These are phyloP conservation scores for Malthinus seriepunctatus DNA, from an alignment of 2,888 invertebrate genomes.

Conservation along the genomic window DNA sequence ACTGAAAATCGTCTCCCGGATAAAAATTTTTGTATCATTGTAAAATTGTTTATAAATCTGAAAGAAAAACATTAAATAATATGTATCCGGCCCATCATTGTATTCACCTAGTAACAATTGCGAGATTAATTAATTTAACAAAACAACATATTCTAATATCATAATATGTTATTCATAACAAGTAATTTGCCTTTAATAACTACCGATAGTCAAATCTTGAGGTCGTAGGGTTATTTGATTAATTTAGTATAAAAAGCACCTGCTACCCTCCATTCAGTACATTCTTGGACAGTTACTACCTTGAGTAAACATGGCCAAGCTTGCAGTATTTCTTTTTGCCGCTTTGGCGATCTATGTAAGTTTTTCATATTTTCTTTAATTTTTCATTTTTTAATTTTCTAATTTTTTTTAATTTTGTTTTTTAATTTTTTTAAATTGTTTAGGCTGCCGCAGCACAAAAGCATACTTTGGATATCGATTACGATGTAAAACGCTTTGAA, in stretches of 20 bases:
- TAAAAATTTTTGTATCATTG: too few species aligned
- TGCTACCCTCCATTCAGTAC: background rate
- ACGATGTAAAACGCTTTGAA: conserved; percentile 2
- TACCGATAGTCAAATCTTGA: background rate
- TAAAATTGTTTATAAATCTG: too few species aligned
- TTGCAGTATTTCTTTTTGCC: conserved; percentile 1
- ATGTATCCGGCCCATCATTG: too few species aligned
- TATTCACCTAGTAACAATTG: conserved; percentile 1
- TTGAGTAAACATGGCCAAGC: conserved; percentile 4
- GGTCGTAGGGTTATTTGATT: conserved; percentile 3
- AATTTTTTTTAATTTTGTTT: background rate
- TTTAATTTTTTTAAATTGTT: background rate
- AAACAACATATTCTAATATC: background rate
- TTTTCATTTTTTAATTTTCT: background rate
- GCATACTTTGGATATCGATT: background rate
- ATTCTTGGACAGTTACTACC: conserved; percentile 2
- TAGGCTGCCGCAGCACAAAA: background rate
- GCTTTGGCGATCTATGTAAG: background rate
- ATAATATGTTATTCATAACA: conserved; percentile 2
- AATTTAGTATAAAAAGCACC: background rate
- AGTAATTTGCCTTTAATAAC: background rate
- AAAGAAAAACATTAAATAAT: too few species aligned
- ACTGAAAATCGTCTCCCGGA: too few species aligned
- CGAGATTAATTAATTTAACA: background rate
- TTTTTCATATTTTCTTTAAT: background rate